Evolutionary conservation across 2,113 vertebrate species (phyloP).

Genomic region (Pituophis catenifer): DNA sequence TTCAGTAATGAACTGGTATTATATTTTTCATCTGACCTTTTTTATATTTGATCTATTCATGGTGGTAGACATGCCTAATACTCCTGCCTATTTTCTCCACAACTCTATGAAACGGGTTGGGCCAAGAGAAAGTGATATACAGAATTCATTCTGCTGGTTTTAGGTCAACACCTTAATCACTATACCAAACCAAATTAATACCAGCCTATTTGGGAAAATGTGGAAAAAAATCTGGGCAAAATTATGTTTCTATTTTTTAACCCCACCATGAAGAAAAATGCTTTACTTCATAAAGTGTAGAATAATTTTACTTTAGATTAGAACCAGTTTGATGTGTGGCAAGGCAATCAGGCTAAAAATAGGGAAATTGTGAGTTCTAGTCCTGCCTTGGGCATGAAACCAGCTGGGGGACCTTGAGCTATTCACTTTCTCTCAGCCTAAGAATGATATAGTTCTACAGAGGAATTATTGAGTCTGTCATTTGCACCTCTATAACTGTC

Average conservation of each 20-base stretch:
- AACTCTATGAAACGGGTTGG: neutral
- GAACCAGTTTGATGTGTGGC: neutral
- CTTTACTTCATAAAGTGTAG: neutral
- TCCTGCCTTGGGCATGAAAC: neutral
- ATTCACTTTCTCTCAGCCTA: too few species aligned
- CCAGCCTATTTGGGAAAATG: neutral
- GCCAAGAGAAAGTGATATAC: neutral
- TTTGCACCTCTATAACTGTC: too few species aligned
- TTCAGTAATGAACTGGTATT: neutral
- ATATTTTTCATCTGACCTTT: neutral
- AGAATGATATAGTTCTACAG: too few species aligned
- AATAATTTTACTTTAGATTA: neutral
- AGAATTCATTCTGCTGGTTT: neutral
- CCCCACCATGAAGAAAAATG: neutral
- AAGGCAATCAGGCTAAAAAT: neutral
- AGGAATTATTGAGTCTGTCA: too few species aligned
- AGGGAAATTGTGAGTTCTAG: neutral
- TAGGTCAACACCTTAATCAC: neutral
- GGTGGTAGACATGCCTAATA: neutral
- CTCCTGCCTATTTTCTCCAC: neutral
- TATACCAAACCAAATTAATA: neutral
- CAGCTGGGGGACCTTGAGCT: neutral
- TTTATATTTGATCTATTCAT: neutral
- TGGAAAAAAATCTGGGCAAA: neutral
- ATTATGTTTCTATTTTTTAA: neutral